Evolutionary conservation across 1,140 invertebrate genomes (phyloP).

Genomic region (Anastrepha obliqua): DNA sequence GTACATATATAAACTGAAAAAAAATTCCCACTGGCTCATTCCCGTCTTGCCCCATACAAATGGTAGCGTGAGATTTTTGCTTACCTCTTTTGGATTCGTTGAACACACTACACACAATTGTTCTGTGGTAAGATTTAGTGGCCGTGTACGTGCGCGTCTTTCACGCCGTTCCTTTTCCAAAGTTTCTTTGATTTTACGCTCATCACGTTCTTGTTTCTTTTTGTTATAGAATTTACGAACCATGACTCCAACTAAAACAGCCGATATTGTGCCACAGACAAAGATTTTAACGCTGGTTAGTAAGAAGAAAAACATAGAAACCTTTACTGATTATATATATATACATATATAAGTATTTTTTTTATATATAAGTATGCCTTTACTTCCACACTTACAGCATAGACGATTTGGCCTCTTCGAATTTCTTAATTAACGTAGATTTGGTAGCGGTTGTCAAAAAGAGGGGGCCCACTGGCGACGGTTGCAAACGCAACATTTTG

Average conservation of each 20-base stretch:
- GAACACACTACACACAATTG: constrained; percentile 86
- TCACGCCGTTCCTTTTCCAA: constrained; percentile 80
- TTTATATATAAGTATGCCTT: background rate
- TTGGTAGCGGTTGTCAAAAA: constrained; percentile 84
- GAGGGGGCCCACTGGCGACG: constrained; percentile 82
- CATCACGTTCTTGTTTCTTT: constrained; percentile 77
- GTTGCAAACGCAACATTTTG: constrained; percentile 79
- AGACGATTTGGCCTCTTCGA: constrained; percentile 79
- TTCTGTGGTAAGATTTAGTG: constrained; percentile 79
- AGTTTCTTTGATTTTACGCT: constrained; percentile 77
- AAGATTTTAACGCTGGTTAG: constrained; percentile 72
- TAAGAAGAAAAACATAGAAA: background rate
- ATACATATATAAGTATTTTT: background rate
- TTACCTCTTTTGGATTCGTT: constrained; percentile 83
- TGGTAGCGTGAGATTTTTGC: background rate
- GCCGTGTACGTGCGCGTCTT: constrained; percentile 79
- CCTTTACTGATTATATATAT: background rate
- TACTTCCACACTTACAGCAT: constrained; percentile 62
- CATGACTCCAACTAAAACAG: constrained; percentile 80
- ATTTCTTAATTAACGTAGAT: constrained; percentile 80
- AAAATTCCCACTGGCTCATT: too few relatives aligned
- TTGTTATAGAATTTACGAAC: constrained; percentile 78
- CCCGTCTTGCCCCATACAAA: too few relatives aligned
- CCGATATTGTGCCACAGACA: constrained; percentile 81
- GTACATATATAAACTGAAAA: too few relatives aligned